Percentiles rank a stretch among this genome's conserved stretches.
phyloP scores from a whole-genome alignment of 2,888 invertebrate genomes.

The Pilophorus perplexus region DNA sequence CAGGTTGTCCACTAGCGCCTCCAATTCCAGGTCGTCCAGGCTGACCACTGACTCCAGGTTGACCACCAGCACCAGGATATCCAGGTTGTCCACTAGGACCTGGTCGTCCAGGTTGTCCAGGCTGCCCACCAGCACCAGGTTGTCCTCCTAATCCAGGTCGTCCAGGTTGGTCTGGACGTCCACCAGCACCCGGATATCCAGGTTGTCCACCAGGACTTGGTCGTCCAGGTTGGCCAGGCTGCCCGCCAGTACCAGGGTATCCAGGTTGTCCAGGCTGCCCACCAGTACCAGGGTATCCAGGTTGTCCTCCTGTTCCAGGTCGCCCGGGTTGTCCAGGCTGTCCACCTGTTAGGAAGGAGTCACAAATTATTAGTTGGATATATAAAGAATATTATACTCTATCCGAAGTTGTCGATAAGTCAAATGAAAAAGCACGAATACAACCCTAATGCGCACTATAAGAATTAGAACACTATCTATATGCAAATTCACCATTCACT shows the following conservation, averaged over 20 bases:
- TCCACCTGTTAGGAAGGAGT: no score
- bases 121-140: conserved; percentile 45
- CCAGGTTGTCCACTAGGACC: conserved; percentile 2
- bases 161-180: conserved; percentile 25
- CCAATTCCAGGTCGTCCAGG: conserved; percentile 48
- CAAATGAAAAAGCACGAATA: no score
- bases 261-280: conserved; percentile 46
- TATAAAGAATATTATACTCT: no score
- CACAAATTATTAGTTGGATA: no score
- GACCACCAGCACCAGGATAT: neutral
- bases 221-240: no score
- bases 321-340: conserved; percentile 39
- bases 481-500: no score
- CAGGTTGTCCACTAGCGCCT: conserved; percentile 46
- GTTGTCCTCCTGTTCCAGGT: conserved; percentile 45
- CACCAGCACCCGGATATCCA: conserved; percentile 18
- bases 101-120: conserved; percentile 45
- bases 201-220: conserved; percentile 25
- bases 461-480: no score
- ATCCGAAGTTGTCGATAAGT: no score
- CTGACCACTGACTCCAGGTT: conserved; percentile 8
- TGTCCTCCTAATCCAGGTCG: conserved; percentile 45
- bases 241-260: conserved; percentile 37
- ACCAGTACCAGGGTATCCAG: conserved; percentile 46
- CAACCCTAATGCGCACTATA: no score